Evolutionary conservation across 2,797 vertebrate species (phyloP), one percentile per base, ranked within the genome.

Genomic region (Microctenopoma lineatum): DNA sequence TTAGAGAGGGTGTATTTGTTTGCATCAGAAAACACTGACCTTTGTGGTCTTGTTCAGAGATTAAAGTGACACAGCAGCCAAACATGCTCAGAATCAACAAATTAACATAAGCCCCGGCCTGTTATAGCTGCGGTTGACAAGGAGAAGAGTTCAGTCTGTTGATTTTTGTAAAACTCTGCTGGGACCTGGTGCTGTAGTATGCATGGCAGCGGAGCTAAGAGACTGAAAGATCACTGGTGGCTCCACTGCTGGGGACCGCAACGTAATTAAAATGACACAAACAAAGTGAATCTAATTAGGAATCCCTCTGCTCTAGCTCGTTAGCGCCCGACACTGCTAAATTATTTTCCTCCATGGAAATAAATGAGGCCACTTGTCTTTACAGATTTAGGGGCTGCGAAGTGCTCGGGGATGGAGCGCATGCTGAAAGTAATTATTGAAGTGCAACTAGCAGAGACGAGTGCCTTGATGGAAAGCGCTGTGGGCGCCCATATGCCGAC

Each of bases 271-370:
- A 93, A 94, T 95, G 95, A 95, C 94, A 96, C 94, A 95, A 96
- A 97, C 94, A 94, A 95, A 96, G 95, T 93, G 94, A 94, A 95
- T 95, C 90, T 94, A 96, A 97, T 97, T 97, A 96, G 94, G 85
- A 93, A 90, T 94, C 94, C 94, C 94, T 81, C 83, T 79, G 92
- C 93, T 93, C 89, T 51, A 85, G 90, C 95, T 96, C 93, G 91
- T 97, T 96, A 95, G 94, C 60, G 88, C 67, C 73, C 81, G 86
- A 92, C 83, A 88, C 91, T 81, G 95, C 93, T 95, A 94, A 97
- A 96, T 95, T 94, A 94, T 95, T 95, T 95, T 93, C 86, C 89
- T 92, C 93, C 92, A 90, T 85, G 92, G 93, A 83, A 93, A 90
- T 91, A 94, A 95, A 96, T 95, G 90, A 92, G 92, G 90, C 94